phyloP scores from a whole-genome alignment of 92 coral and sea anemone genomes.

The Metridium senile region DNA sequence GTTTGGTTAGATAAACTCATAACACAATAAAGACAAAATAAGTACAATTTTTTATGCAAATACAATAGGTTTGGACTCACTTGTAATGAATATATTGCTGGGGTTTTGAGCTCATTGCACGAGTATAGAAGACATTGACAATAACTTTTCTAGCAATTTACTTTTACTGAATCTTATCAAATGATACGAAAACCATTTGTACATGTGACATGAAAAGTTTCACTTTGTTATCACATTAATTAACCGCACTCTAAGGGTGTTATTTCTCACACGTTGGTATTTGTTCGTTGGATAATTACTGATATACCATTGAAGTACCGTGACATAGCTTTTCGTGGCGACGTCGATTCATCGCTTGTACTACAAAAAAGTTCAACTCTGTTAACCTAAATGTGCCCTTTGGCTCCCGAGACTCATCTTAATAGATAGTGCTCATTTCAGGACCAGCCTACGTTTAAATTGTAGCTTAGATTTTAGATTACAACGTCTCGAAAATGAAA shows the following conservation, averaged over 20 bases:
- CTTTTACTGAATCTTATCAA: too few species aligned
- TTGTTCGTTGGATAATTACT: neutral
- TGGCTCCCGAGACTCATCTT: constrained; percentile 4
- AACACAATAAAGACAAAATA: neutral
- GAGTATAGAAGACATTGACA: too few species aligned
- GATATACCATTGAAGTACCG: neutral
- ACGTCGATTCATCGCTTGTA: neutral
- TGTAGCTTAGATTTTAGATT: neutral
- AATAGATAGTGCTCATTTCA: neutral
- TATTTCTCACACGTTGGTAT: constrained; percentile 10
- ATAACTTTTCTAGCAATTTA: too few species aligned
- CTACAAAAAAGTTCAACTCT: constrained; percentile 14
- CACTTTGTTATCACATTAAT: neutral
- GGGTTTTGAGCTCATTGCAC: neutral
- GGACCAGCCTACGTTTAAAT: neutral
- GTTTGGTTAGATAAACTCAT: neutral
- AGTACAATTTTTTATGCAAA: neutral
- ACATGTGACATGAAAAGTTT: neutral
- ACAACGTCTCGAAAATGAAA: neutral
- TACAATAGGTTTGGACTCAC: neutral
- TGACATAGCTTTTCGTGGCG: neutral
- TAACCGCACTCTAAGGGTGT: neutral
- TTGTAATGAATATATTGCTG: neutral
- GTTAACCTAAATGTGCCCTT: constrained; percentile 18
- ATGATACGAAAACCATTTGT: too few species aligned